A percentile compares a stretch with the other conserved stretches of the same genome.
Evolutionary conservation across 2,113 vertebrate species (phyloP).

Genomic region (Thermophis baileyi): DNA sequence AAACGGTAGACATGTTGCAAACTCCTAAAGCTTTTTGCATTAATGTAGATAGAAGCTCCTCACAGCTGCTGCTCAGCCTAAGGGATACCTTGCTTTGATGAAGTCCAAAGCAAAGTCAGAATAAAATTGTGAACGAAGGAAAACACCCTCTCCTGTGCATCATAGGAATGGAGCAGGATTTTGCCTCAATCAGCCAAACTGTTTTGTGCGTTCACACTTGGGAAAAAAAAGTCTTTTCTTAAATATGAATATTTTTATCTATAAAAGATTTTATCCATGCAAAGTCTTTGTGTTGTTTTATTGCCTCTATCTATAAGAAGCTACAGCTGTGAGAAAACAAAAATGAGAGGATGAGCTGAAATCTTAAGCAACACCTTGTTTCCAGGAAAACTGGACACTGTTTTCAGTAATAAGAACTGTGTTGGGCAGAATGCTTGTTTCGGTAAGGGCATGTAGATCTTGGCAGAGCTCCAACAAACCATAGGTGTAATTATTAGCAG

Average conservation of each 20-base stretch:
- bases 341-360: not conserved
- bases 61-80: not conserved
- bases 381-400: not conserved
- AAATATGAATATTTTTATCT: not conserved
- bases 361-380: not conserved
- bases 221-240: not conserved
- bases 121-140: not conserved
- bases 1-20: not conserved
- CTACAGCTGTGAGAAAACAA: not conserved
- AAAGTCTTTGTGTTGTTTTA: not conserved
- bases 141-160: not conserved
- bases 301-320: not conserved
- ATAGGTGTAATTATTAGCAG: not conserved
- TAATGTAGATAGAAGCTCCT: not conserved
- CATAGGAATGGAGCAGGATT: not conserved
- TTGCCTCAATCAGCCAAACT: not conserved
- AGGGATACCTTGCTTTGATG: not conserved
- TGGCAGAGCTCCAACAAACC: not conserved
- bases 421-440: not conserved
- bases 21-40: not conserved
- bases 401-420: not conserved
- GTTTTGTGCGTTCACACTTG: not conserved
- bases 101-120: not conserved
- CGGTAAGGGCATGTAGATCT: not conserved
- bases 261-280: not conserved